phyloP scores from a whole-genome alignment of 2,113 vertebrate genomes.

The Mustela nigripes region DNA sequence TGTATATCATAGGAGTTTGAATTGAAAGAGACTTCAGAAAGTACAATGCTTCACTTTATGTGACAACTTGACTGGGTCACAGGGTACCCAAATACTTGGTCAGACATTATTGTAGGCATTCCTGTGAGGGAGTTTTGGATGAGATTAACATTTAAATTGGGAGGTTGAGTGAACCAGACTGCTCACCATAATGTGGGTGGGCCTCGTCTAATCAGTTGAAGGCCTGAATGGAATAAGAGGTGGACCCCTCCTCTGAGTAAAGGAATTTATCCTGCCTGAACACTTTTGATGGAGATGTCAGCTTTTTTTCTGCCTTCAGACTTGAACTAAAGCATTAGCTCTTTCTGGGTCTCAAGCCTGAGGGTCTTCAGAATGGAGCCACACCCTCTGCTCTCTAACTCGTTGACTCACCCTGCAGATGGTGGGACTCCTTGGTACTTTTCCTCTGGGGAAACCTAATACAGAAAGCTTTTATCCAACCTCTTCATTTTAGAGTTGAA shows the following conservation, averaged over 20 bases:
- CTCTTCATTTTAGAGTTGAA: not conserved
- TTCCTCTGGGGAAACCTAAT: not conserved
- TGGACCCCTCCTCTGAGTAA: not conserved
- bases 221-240: not conserved
- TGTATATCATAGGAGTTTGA: not conserved
- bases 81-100: not conserved
- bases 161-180: not conserved
- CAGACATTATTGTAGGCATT: not conserved
- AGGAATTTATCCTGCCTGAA: not conserved
- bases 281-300: not conserved
- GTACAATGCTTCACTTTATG: not conserved
- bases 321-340: not conserved
- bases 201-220: not conserved
- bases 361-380: not conserved
- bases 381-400: not conserved
- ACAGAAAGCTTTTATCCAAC: not conserved
- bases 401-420: not conserved
- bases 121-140: not conserved
- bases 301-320: not conserved
- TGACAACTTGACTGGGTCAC: not conserved
- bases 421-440: not conserved
- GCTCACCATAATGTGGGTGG: no score
- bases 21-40: not conserved
- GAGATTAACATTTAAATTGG: conserved; percentile 1
- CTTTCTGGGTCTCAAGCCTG: not conserved